A percentile compares a stretch with the other conserved stretches of the same genome.
Conservation (phyloP, 2,797 vertebrate genomes). For the Molossus alvarezi region DNA sequence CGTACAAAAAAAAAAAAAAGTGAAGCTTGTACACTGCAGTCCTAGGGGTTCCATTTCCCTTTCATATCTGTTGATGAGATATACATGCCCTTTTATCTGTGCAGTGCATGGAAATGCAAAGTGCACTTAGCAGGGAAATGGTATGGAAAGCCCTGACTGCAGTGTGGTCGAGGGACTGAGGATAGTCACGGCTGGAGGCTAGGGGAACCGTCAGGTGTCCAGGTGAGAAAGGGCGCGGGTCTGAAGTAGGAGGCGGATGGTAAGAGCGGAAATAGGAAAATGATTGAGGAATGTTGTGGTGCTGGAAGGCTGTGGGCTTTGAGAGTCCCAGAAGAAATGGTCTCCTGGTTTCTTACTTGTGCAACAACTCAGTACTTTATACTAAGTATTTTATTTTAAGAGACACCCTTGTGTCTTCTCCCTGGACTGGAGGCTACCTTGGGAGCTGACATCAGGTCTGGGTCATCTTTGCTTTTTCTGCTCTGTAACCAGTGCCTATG, state of each 20-base stretch:
- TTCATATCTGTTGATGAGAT: neutral
- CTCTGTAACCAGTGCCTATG: neutral
- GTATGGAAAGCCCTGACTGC: neutral
- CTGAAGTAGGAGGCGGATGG: accelerated
- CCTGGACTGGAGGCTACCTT: too few species aligned
- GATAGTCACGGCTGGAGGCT: neutral
- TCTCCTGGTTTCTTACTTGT: neutral
- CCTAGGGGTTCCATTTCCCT: accelerated
- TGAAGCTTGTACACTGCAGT: accelerated
- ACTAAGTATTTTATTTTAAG: neutral
- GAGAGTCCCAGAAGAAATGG: too few species aligned
- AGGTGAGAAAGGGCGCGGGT: neutral
- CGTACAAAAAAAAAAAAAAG: neutral
- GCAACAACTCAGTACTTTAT: neutral
- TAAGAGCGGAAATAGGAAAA: neutral
- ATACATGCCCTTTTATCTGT: too few species aligned
- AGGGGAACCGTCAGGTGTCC: accelerated
- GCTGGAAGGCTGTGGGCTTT: neutral
- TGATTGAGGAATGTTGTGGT: too few species aligned
- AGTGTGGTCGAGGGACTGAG: neutral
- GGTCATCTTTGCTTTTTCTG: neutral
- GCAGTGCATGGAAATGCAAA: neutral
- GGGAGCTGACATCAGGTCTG: neutral
- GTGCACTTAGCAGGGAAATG: neutral
- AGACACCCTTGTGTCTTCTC: neutral